These are phyloP conservation scores for Plectrocnemia conspersa DNA, from an alignment of 1,140 invertebrate genomes.

Conservation along the genomic window DNA sequence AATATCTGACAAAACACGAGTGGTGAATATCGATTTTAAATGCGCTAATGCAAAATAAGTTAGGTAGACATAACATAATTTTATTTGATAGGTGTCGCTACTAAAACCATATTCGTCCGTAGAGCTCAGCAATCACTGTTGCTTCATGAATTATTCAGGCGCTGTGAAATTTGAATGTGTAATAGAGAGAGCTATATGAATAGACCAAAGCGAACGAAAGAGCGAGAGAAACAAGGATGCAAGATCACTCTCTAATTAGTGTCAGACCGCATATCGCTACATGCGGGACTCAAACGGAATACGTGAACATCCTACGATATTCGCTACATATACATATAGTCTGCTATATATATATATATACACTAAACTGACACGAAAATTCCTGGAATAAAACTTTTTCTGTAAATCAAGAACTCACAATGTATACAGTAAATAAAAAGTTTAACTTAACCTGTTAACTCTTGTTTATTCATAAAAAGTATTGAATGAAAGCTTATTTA, in stretches of 20 bases:
- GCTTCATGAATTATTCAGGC: conserved; percentile 26
- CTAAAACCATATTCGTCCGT: conserved; percentile 20
- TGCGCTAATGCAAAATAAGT: no score
- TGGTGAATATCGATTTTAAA: no score
- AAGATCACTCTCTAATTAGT: conserved; percentile 20
- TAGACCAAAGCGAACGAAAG: neutral
- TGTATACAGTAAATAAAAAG: no score
- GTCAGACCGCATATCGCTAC: conserved; percentile 25
- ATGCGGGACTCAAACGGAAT: conserved; percentile 22
- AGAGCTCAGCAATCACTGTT: conserved; percentile 23
- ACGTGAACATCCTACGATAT: conserved; percentile 17
- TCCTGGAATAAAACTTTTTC: no score
- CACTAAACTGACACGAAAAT: no score
- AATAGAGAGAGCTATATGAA: conserved; percentile 1
- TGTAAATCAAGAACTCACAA: no score
- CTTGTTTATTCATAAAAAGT: no score
- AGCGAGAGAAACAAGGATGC: conserved; percentile 1
- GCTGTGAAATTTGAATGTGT: conserved; percentile 24
- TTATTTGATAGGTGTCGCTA: conserved; percentile 19
- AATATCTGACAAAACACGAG: no score
- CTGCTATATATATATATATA: no score
- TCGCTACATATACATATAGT: conserved; percentile 17
- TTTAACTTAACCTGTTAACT: no score
- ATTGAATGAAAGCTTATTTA: no score
- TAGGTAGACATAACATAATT: no score